phyloP scores from a whole-genome alignment of 2,888 invertebrate genomes.

The Drosophila borealis region DNA sequence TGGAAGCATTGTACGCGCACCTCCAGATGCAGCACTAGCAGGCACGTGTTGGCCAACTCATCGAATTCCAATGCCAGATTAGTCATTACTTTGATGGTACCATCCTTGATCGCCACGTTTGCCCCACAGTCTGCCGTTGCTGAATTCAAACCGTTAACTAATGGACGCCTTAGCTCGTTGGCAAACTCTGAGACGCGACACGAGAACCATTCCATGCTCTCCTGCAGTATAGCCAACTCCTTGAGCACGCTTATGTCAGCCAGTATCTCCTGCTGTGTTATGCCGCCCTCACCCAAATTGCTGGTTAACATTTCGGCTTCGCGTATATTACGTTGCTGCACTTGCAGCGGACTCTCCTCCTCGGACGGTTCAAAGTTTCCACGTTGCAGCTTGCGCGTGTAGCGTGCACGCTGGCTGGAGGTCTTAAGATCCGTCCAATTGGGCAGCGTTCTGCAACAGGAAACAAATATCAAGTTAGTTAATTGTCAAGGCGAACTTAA shows the following conservation, averaged over 20 bases:
- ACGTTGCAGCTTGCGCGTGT: conserved; percentile 81
- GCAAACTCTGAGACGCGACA: conserved; percentile 88
- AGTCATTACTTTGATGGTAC: conserved; percentile 88
- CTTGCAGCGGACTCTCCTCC: conserved; percentile 92
- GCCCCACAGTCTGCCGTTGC: conserved; percentile 78
- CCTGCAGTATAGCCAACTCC: conserved; percentile 95
- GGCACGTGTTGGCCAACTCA: conserved; percentile 95
- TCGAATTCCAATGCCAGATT: conserved; percentile 92
- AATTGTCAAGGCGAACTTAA: background rate
- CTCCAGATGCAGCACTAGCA: conserved; percentile 96
- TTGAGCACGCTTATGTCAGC: conserved; percentile 93
- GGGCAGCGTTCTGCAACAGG: conserved; percentile 88
- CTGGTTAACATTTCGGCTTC: conserved; percentile 97
- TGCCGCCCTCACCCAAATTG: conserved; percentile 94
- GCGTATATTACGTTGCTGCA: conserved; percentile 91
- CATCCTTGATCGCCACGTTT: conserved; percentile 85
- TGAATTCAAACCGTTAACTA: conserved; percentile 82
- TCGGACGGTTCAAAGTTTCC: conserved; percentile 86
- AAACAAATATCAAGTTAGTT: background rate
- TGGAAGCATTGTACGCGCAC: conserved; percentile 98
- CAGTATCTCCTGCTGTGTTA: conserved; percentile 93
- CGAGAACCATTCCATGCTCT: conserved; percentile 95
- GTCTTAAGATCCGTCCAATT: conserved; percentile 90
- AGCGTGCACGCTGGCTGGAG: conserved; percentile 74
- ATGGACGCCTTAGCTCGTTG: conserved; percentile 86